phyloP scores from a whole-genome alignment of 23 tunicate species.

The Ascidia mentula region DNA sequence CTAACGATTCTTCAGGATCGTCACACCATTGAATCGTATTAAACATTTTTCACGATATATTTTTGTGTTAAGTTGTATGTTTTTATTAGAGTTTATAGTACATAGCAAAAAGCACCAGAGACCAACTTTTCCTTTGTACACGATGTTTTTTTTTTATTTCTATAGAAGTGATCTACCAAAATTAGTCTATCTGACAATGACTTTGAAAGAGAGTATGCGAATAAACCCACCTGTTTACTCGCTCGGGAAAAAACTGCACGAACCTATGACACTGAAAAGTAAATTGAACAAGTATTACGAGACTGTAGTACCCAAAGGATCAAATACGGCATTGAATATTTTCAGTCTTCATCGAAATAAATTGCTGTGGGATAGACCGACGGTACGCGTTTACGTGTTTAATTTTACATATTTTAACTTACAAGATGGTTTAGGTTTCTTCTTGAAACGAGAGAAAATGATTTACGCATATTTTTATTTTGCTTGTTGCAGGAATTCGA shows the following conservation, averaged over 20 bases:
- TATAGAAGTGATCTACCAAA: conserved; percentile 51
- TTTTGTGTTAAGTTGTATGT: no score
- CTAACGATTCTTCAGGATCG: conserved; percentile 23
- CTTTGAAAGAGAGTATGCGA: conserved; percentile 49
- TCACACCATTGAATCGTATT: conserved; percentile 30
- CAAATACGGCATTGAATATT: neutral
- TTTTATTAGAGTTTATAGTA: no score
- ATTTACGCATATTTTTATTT: no score
- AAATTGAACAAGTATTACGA: neutral
- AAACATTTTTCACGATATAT: neutral
- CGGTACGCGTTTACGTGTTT: no score
- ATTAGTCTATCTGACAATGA: conserved; percentile 39
- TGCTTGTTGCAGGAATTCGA: conserved; percentile 35
- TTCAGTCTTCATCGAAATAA: conserved; percentile 5
- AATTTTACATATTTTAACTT: no score
- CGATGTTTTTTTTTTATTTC: no score
- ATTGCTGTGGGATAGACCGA: neutral
- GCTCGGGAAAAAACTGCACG: conserved; percentile 5
- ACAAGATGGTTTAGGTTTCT: no score
- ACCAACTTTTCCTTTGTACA: no score
- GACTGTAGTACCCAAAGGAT: neutral
- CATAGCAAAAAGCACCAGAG: no score
- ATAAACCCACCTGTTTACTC: conserved; percentile 33
- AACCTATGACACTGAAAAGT: conserved; percentile 4
- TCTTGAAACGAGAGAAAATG: no score